phyloP scores from a whole-genome alignment of 2,797 vertebrate genomes.

The Benthosema pterotum region DNA sequence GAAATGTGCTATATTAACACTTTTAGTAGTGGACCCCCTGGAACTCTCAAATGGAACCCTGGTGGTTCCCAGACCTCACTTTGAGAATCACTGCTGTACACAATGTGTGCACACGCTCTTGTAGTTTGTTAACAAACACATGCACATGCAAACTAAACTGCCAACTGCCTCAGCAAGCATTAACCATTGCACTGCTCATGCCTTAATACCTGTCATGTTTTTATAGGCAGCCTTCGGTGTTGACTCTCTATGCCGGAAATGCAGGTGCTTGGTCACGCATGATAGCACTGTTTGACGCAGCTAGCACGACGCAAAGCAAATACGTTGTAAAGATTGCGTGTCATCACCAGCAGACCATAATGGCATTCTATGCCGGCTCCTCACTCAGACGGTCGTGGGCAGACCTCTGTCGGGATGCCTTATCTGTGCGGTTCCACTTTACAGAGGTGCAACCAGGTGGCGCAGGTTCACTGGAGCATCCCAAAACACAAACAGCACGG shows the following conservation, averaged over 20 bases:
- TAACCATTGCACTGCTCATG: no score
- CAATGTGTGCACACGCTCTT: no score
- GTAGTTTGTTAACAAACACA: conserved; percentile 1
- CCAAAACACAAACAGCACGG: conserved; percentile 23
- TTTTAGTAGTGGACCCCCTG: no score
- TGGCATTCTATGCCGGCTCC: conserved; percentile 11
- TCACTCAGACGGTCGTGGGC: conserved; percentile 1
- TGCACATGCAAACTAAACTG: neutral
- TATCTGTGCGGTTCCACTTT: conserved; percentile 31
- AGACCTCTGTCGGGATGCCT: conserved; percentile 21
- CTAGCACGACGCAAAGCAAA: conserved; percentile 8
- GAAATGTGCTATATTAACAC: no score
- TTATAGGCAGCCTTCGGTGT: neutral
- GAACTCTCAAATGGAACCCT: neutral
- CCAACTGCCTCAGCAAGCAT: neutral
- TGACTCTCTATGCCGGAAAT: conserved; percentile 24
- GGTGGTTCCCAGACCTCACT: neutral
- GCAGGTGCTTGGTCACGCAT: conserved; percentile 23
- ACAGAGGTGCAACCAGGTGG: conserved; percentile 50
- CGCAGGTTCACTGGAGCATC: conserved; percentile 19
- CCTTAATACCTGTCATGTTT: neutral
- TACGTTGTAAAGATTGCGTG: conserved; percentile 6
- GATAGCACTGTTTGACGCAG: conserved; percentile 19
- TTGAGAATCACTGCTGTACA: no score
- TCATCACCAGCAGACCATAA: conserved; percentile 28